These are phyloP conservation scores for Eumacrocentrus americanus DNA, from an alignment of 2,888 invertebrate species.

Conservation along the genomic window DNA sequence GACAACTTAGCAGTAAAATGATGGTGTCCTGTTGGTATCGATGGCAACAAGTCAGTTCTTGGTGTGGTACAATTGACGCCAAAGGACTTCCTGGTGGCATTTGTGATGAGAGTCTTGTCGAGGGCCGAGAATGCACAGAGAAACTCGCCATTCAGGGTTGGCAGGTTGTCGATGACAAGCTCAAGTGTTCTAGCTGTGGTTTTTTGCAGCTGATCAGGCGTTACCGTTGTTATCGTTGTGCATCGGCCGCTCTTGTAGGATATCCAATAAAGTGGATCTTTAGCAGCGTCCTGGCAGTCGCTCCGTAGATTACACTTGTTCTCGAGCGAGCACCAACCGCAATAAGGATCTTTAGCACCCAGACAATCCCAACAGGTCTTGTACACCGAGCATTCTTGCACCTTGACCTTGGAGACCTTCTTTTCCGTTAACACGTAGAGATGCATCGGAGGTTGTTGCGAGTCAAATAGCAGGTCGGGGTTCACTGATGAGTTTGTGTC, in stretches of 20 bases:
- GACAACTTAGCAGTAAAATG: constrained; percentile 94
- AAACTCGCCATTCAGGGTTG: constrained; percentile 86
- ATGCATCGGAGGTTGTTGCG: constrained; percentile 80
- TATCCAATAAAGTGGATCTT: constrained; percentile 94
- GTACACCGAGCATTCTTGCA: constrained; percentile 91
- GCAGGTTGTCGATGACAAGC: constrained; percentile 93
- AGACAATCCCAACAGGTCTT: constrained; percentile 90
- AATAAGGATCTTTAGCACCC: constrained; percentile 94
- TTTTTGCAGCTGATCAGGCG: constrained; percentile 88
- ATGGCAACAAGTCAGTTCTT: constrained; percentile 88
- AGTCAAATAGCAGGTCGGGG: constrained; percentile 90
- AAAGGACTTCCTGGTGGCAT: constrained; percentile 89
- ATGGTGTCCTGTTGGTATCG: constrained; percentile 91
- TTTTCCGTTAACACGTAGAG: constrained; percentile 92
- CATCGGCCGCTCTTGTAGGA: constrained; percentile 96
- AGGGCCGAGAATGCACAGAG: constrained; percentile 92
- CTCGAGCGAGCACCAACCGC: constrained; percentile 96
- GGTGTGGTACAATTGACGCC: constrained; percentile 97
- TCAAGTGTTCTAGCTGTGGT: constrained; percentile 92
- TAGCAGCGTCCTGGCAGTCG: constrained; percentile 90
- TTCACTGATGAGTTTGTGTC: constrained; percentile 84
- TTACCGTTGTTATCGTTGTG: constrained; percentile 91
- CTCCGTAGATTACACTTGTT: constrained; percentile 93
- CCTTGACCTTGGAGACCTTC: constrained; percentile 92
- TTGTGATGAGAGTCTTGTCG: constrained; percentile 87